Percentiles rank a stretch among this genome's conserved stretches.
These are phyloP conservation scores for Epirrita christyi DNA, from an alignment of 2,888 invertebrate genomes.

Conservation along the genomic window DNA sequence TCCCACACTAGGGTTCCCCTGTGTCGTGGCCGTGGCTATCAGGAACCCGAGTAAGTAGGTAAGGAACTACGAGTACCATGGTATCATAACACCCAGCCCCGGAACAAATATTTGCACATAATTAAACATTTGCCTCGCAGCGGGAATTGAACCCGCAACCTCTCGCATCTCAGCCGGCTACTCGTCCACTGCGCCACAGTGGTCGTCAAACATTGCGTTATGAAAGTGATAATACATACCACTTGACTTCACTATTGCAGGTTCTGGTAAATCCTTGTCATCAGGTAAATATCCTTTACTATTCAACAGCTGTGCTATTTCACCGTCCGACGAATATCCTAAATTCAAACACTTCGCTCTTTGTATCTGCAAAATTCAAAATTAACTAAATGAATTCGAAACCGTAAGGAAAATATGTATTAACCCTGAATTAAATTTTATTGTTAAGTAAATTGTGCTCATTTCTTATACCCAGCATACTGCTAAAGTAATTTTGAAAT, in stretches of 20 bases:
- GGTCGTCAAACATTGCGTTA: too few species aligned
- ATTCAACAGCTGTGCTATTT: conserved; percentile 58
- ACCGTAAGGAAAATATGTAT: background rate
- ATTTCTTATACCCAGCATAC: conserved; percentile 18
- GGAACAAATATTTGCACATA: too few species aligned
- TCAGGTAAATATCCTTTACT: conserved; percentile 64
- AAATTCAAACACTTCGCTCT: conserved; percentile 9
- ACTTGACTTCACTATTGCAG: conserved; percentile 50
- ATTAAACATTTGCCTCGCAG: too few species aligned
- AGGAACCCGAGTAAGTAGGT: too few species aligned
- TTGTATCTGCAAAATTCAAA: conserved; percentile 10
- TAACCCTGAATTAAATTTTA: background rate
- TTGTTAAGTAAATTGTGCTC: background rate
- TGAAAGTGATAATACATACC: conserved; percentile 52
- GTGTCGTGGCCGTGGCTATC: too few species aligned
- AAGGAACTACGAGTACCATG: too few species aligned
- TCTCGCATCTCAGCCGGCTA: too few species aligned
- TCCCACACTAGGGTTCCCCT: too few species aligned
- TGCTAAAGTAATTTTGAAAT: conserved; percentile 11
- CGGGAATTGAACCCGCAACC: too few species aligned
- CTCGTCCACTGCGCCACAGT: too few species aligned
- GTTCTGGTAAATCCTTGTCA: conserved; percentile 61
- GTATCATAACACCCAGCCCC: too few species aligned
- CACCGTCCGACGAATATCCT: conserved; percentile 44
- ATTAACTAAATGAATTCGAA: background rate